phyloP scores from a whole-genome alignment of 2,113 vertebrate genomes.

The Paedocypris sp. region DNA sequence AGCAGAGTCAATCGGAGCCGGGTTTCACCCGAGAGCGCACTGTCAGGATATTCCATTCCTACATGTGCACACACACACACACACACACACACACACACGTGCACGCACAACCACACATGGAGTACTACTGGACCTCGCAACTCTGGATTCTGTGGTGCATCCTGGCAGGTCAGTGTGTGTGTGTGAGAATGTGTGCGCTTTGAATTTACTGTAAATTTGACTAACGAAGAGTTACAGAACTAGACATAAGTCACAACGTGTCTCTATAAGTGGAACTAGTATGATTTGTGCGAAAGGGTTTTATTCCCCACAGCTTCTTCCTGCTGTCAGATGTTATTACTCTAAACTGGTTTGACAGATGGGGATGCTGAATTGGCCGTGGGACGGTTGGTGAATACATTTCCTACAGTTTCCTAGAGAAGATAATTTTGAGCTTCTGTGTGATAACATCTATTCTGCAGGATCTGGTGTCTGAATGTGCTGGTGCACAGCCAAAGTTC shows the following conservation, averaged over 20 bases:
- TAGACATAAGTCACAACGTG: too few species aligned
- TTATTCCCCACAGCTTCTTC: constrained; percentile 13
- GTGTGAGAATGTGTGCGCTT: not conserved
- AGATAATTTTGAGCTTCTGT: too few species aligned
- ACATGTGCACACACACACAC: constrained; percentile 33
- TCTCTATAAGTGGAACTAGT: not conserved
- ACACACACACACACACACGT: constrained; percentile 23
- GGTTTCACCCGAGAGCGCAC: constrained; percentile 49
- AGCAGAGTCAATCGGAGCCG: constrained; percentile 58
- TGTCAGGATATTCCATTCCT: constrained; percentile 54
- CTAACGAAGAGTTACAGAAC: too few species aligned
- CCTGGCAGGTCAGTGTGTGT: constrained; percentile 69
- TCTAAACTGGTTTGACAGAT: constrained; percentile 9
- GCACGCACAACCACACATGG: constrained; percentile 62
- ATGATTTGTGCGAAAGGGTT: not conserved
- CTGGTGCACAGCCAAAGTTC: constrained; percentile 45
- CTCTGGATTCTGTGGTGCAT: constrained; percentile 74
- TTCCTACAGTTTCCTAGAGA: constrained; percentile 5
- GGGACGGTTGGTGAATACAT: not conserved
- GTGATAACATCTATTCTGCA: too few species aligned
- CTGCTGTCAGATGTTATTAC: not conserved
- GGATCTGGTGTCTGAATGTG: too few species aligned
- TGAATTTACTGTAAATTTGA: too few species aligned
- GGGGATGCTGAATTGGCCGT: constrained; percentile 28
- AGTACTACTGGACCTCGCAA: constrained; percentile 71